Conservation (phyloP, 2,797 vertebrate species). For the Sebastes hopkinsi region DNA sequence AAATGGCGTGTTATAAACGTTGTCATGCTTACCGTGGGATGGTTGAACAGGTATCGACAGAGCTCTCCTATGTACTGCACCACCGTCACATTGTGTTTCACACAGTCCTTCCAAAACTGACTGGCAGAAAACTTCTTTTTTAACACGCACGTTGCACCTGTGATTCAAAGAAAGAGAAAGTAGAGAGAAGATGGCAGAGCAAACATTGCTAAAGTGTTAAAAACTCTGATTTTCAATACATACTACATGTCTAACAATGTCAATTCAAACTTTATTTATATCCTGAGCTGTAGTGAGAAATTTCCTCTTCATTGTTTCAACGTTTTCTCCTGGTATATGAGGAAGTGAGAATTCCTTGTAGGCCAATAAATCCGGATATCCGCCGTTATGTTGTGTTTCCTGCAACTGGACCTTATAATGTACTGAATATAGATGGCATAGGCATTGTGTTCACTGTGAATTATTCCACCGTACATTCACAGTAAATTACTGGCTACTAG, state of each 20-base stretch:
- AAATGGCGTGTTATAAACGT: not conserved
- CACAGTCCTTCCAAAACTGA: conserved; percentile 92
- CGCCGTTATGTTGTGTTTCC: not conserved
- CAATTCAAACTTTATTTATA: not conserved
- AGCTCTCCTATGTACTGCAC: conserved; percentile 95
- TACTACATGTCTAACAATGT: not conserved
- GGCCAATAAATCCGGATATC: conserved; percentile 22
- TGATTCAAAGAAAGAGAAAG: not conserved
- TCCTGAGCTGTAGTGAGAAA: not conserved
- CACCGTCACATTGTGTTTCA: conserved; percentile 84
- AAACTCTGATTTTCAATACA: not conserved
- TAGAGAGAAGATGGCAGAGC: not conserved
- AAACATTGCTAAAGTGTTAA: not conserved
- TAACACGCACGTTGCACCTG: conserved; percentile 90
- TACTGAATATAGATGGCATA: not conserved
- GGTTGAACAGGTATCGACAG: conserved; percentile 91
- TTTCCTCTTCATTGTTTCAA: conserved; percentile 22
- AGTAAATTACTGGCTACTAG: no score
- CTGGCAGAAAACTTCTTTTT: conserved; percentile 91
- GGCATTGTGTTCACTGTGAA: conserved; percentile 23
- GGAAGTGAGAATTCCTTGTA: conserved; percentile 31
- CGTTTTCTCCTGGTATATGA: not conserved
- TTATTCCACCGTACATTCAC: no score
- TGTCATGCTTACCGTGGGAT: conserved; percentile 78
- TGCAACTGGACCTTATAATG: not conserved